phyloP scores from a whole-genome alignment of 1,140 invertebrate genomes.

The Chrysoperla carnea region DNA sequence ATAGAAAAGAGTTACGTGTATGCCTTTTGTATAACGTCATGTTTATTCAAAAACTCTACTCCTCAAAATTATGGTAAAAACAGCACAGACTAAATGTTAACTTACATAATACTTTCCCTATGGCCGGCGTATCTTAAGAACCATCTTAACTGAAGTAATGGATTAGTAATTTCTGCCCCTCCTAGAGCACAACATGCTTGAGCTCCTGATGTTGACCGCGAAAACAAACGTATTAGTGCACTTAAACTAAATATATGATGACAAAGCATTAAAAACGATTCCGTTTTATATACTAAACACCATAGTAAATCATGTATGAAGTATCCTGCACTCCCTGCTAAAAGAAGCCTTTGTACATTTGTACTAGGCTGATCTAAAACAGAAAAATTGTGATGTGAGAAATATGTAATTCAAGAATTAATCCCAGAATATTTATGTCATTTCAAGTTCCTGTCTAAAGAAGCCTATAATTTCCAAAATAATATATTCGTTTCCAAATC shows the following conservation, averaged over 20 bases:
- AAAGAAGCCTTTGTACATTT: conserved; percentile 9
- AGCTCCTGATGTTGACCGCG: conserved; percentile 26
- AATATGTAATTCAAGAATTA: too few relatives aligned
- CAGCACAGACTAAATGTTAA: background rate
- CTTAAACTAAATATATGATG: conserved; percentile 30
- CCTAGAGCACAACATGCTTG: conserved; percentile 30
- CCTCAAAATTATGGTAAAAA: too few relatives aligned
- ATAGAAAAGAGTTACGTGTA: too few relatives aligned
- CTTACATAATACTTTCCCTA: conserved; percentile 7
- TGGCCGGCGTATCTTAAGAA: conserved; percentile 19
- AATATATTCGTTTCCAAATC: too few relatives aligned
- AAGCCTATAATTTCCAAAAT: too few relatives aligned
- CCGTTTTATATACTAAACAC: conserved; percentile 28
- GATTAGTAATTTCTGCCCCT: conserved; percentile 35
- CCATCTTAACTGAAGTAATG: conserved; percentile 35
- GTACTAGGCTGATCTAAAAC: conserved; percentile 13
- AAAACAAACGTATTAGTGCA: conserved; percentile 26
- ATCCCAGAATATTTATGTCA: too few relatives aligned
- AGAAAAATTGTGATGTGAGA: too few relatives aligned
- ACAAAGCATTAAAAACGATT: conserved; percentile 28
- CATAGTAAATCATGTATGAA: conserved; percentile 36
- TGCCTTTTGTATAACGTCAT: too few relatives aligned
- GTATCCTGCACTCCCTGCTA: conserved; percentile 28
- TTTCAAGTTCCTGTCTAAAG: too few relatives aligned
- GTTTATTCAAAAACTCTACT: too few relatives aligned